A percentile compares a stretch with the other conserved stretches of the same genome.
phyloP scores from a whole-genome alignment of 2,797 vertebrate species.

The Fundulus diaphanus region DNA sequence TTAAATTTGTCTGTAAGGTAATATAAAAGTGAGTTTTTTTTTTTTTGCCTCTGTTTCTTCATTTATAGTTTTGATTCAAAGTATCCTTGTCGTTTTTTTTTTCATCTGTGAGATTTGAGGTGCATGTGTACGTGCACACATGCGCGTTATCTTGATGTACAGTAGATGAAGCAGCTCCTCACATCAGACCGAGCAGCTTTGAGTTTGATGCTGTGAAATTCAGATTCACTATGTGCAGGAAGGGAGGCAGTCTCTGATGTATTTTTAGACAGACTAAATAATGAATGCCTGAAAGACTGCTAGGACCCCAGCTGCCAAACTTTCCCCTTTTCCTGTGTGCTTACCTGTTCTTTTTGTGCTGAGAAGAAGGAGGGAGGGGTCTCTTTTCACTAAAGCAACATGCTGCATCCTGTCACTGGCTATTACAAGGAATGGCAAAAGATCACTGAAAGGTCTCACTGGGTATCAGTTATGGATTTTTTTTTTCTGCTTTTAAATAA shows the following conservation, averaged over 20 bases:
- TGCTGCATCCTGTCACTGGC: slow-evolving; percentile 39
- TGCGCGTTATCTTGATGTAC: slow-evolving; percentile 66
- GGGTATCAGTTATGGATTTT: slow-evolving; percentile 29
- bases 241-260: slow-evolving; percentile 77
- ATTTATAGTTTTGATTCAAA: slow-evolving; percentile 33
- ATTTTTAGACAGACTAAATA: slow-evolving; percentile 83
- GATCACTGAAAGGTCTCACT: slow-evolving; percentile 42
- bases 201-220: slow-evolving; percentile 69
- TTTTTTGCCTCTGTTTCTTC: not conserved
- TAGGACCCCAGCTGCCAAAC: slow-evolving; percentile 74
- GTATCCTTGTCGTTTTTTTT: not conserved
- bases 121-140: slow-evolving; percentile 4
- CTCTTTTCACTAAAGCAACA: slow-evolving; percentile 46
- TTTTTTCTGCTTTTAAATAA: not conserved
- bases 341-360: slow-evolving; percentile 61
- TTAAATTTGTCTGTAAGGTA: slow-evolving; percentile 2
- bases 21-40: not conserved
- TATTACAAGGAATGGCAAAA: slow-evolving; percentile 45
- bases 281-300: slow-evolving; percentile 81
- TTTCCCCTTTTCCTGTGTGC: slow-evolving; percentile 41
- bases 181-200: slow-evolving; percentile 61
- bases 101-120: slow-evolving; percentile 27
- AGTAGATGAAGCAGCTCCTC: slow-evolving; percentile 71
- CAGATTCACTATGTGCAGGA: slow-evolving; percentile 70
- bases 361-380: slow-evolving; percentile 32